Conservation (phyloP, 2,888 invertebrate genomes). For the Gerosis bhagava region DNA sequence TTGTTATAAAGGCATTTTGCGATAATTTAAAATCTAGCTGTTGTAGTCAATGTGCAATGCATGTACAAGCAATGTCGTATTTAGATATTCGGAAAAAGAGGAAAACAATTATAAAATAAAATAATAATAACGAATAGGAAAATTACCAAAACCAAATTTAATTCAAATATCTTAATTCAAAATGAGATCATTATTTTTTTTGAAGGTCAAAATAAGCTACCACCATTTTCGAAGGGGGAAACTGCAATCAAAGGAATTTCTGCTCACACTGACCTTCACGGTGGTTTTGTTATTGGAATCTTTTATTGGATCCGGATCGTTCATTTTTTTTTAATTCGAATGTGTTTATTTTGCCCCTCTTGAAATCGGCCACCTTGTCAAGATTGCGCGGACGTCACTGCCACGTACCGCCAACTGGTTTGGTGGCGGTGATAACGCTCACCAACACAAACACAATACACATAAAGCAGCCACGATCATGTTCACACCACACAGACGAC, state of each 20-base stretch:
- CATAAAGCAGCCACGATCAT: conserved; percentile 45
- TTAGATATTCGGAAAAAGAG: too few relatives aligned
- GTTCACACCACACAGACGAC: conserved; percentile 41
- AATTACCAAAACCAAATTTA: too few relatives aligned
- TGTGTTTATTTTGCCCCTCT: conserved; percentile 29
- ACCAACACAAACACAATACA: conserved; percentile 38
- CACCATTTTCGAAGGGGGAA: too few relatives aligned
- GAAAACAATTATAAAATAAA: too few relatives aligned
- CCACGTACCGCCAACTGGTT: conserved; percentile 68
- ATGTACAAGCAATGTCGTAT: too few relatives aligned
- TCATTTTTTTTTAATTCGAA: conserved; percentile 42
- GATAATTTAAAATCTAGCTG: too few relatives aligned
- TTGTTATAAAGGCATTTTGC: too few relatives aligned
- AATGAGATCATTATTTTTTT: too few relatives aligned
- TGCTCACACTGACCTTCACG: conserved; percentile 43
- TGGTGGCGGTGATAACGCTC: conserved; percentile 56
- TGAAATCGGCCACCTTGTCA: conserved; percentile 22
- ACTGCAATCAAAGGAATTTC: conserved; percentile 17
- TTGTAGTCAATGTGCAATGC: too few relatives aligned
- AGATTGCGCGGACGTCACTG: conserved; percentile 47
- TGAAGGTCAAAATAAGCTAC: too few relatives aligned
- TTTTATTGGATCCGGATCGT: conserved; percentile 43
- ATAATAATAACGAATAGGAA: too few relatives aligned
- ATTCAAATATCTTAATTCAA: too few relatives aligned
- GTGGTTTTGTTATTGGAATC: conserved; percentile 39